Base-by-base conservation (phyloP, 1,140 invertebrate species). In the Helicoverpa armigera region DNA sequence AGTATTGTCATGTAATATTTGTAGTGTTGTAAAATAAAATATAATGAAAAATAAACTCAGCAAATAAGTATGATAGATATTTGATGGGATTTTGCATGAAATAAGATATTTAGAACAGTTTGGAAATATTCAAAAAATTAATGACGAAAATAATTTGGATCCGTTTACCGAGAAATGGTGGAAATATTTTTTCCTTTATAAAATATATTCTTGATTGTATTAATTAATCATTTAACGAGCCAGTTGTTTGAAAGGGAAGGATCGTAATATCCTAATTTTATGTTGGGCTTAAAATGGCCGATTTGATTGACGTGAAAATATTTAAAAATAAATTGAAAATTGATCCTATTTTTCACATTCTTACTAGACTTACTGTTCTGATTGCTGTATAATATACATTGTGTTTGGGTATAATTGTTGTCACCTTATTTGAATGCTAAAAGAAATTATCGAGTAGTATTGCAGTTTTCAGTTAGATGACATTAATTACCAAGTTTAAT, bases 21-120 rank as follows among this genome's bases (percentile, higher is more conserved):
- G 84, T 91, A 90, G 85, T 86, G 78, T 81, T 86, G 85, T 88
- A 91, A 89, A 89, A 79, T 84, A 81, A 82, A 73, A 79, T 79
- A 75, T 80, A 83, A 81, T 78, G 79, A 72, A 82, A 80, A 76
- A 48, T 79, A 77, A 72, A 83, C 29, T 80, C 78, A 80, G 67
- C 69, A 82, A 80, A 72, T 83, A 73, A 54, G 76, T 79, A 79
- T 75, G 35, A 74, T 82, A 81, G 65, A 79, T 85, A 82, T 81
- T 87, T 60, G 80, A 78, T 84, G 79, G 81, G 53, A 78, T 82
- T 83, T 85, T 86, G 81, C 80, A 86, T 86, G 79, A 67, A 53
- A 67, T 83, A 83, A 35, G 69, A 65, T 29, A 75, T 72, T 9
- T 80, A 80, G 69, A 80, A 73, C 70, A 65, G 50, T 63, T 54